Evolutionary conservation across 2,888 invertebrate species (phyloP), one percentile per base, ranked within the genome.

Genomic region (Octonoba sinensis): DNA sequence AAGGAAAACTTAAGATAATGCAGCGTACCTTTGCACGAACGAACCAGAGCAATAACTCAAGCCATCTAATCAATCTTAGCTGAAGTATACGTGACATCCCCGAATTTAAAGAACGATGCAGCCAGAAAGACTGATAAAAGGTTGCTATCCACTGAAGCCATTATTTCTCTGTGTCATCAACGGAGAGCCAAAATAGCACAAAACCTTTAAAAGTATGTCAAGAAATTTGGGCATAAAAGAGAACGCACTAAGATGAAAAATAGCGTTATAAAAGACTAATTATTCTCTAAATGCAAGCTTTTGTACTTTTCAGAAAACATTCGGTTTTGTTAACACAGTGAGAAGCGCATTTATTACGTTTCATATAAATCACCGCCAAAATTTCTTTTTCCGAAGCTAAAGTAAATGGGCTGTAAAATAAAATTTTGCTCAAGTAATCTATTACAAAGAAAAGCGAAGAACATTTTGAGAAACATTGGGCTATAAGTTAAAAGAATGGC

Each of bases 181-280:
- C 36, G n/a, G 22, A 18, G 44, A 62, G 46, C 18, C n/a, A 18
- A 44, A 64, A 46, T 18, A 64, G 47, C 24, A 49, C 49, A 20
- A 4, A 65, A 72, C 56, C 27, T 79, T 73, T 69, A 51, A 78
- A 78, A 72, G 66, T 78, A 46, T 72, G 72, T 72, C 64, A 73
- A 79, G 69, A 62, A 79, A 79, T 79, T 73, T 59, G 65, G 62
- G 22, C 46, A 56, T 24, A 49, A 65, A 72, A 54, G 54, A 51
- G 69, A 73, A 66, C 36, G 62, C 72, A 44, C 49, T 8, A 65
- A 46, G 56, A 56, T 69, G 67, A 73, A 72, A 73, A 79, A 73
- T 73, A 60, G 69, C 57, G 49, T 64, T 79, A 79, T 73, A 79
- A 79, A 72, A 79, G 79, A 73, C 73, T 79, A 78, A 78, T 78